These are phyloP conservation scores for Urocolius indicus DNA, from an alignment of 2,113 vertebrate species.

Conservation along the genomic window DNA sequence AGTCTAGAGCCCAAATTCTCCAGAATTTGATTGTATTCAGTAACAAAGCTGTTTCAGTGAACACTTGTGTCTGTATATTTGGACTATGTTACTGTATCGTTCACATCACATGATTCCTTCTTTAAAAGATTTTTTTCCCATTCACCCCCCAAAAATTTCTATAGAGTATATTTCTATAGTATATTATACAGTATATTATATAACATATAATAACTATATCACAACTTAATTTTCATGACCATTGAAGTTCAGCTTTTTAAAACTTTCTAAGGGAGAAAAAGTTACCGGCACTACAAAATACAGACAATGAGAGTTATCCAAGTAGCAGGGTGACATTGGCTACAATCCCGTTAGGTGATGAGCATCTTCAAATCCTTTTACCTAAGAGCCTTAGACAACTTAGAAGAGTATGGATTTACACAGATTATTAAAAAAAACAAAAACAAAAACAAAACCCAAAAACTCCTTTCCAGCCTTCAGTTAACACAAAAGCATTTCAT, in stretches of 20 bases:
- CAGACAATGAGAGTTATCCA: background rate
- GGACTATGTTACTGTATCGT: background rate
- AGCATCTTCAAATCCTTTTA: background rate
- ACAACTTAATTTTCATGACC: background rate
- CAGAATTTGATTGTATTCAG: background rate
- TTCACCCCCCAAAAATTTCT: background rate
- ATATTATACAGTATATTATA: background rate
- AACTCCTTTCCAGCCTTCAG: background rate
- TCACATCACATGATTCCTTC: fast-evolving
- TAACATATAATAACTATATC: background rate
- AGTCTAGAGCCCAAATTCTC: background rate
- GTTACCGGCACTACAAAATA: background rate
- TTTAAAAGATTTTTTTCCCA: background rate
- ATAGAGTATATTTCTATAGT: background rate
- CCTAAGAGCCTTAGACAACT: background rate
- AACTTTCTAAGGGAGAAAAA: background rate
- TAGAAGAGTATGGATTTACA: background rate
- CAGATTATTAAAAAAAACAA: background rate
- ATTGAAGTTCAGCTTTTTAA: background rate
- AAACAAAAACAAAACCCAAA: too few species aligned
- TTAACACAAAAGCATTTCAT: background rate
- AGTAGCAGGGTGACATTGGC: background rate
- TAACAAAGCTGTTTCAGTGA: background rate
- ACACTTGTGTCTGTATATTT: background rate
- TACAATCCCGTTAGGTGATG: background rate